These are phyloP conservation scores for Proteles cristata DNA, from an alignment of 2,113 vertebrate genomes.

Conservation along the genomic window DNA sequence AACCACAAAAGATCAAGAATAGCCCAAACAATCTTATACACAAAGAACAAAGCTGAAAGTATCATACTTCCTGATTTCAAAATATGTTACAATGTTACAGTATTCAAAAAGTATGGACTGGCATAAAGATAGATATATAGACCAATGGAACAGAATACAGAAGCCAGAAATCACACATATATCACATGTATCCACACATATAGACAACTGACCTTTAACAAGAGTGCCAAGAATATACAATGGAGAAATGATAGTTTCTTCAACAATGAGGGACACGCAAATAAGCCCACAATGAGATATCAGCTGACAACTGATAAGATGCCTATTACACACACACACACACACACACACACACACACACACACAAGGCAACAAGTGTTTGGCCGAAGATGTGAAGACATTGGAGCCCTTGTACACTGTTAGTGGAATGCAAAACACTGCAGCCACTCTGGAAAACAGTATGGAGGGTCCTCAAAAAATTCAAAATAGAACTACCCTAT, in stretches of 20 bases:
- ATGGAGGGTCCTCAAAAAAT: background rate
- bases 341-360: too few relatives aligned
- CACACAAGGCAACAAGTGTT: background rate
- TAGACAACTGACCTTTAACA: background rate
- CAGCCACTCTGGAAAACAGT: background rate
- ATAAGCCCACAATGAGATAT: background rate
- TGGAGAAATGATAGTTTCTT: background rate
- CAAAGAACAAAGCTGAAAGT: background rate
- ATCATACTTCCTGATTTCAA: background rate
- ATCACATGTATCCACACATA: background rate
- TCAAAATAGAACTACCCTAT: background rate
- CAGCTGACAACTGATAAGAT: background rate
- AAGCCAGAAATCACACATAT: background rate
- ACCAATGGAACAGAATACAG: background rate
- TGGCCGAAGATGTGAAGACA: background rate
- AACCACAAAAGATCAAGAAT: background rate
- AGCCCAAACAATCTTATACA: background rate
- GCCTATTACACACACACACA: too few relatives aligned
- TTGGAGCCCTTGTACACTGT: background rate
- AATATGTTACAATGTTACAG: background rate
- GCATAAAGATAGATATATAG: background rate
- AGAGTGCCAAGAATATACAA: background rate
- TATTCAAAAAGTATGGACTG: background rate
- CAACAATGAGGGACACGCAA: background rate
- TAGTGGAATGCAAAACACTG: background rate